These are phyloP conservation scores for Parelbella ahira DNA, from an alignment of 2,888 invertebrate species.

Conservation along the genomic window DNA sequence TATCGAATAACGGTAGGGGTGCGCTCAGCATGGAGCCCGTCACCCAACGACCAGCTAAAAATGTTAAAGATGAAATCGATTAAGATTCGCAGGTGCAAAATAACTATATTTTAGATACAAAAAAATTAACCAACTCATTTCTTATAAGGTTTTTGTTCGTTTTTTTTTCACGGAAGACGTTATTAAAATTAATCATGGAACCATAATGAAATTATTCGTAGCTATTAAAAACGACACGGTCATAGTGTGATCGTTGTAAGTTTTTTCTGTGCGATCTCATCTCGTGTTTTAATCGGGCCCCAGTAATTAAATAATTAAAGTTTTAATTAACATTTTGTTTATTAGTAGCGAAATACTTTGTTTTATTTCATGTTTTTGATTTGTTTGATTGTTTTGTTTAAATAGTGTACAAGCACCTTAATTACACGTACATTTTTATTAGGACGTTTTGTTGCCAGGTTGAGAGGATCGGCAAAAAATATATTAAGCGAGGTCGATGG, in stretches of 20 bases:
- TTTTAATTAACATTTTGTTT: constrained; percentile 31
- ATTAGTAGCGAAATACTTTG: constrained; percentile 6
- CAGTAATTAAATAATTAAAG: constrained; percentile 14
- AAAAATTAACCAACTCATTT: constrained; percentile 25
- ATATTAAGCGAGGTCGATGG: no score
- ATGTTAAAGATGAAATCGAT: constrained; percentile 49
- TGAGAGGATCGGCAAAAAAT: no score
- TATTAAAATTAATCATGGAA: constrained; percentile 32
- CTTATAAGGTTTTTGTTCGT: no score
- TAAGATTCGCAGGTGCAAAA: constrained; percentile 66
- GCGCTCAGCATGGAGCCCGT: constrained; percentile 55
- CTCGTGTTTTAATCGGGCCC: constrained; percentile 9
- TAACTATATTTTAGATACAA: constrained; percentile 2
- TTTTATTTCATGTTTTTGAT: no score
- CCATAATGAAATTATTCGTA: constrained; percentile 27
- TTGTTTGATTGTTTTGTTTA: not conserved
- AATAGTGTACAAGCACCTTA: no score
- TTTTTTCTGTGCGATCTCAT: constrained; percentile 9
- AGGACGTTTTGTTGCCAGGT: no score
- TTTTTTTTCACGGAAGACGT: no score
- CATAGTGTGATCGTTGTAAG: constrained; percentile 4
- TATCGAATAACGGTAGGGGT: constrained; percentile 46
- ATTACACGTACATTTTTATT: no score
- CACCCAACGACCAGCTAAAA: constrained; percentile 35
- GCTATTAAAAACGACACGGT: constrained; percentile 22